Percentiles rank a stretch among this genome's conserved stretches.
Conservation (phyloP, 2,888 invertebrate species). For the Scrobipalpa costella region DNA sequence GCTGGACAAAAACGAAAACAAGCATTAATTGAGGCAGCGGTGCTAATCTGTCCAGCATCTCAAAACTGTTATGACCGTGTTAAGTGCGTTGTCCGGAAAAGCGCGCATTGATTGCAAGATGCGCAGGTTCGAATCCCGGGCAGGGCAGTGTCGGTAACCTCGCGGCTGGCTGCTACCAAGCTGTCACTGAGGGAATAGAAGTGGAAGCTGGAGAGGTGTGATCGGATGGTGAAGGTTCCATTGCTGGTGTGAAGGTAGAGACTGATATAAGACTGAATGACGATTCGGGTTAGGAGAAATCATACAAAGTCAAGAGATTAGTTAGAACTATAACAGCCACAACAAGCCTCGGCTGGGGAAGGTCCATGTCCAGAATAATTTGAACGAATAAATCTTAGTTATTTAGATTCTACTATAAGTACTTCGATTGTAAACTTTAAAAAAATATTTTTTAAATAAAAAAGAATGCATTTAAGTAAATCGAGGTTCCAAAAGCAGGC, state of each 20-base stretch:
- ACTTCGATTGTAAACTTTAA: no score
- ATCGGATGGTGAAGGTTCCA: conserved; percentile 33
- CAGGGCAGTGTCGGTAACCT: conserved; percentile 52
- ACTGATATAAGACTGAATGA: not conserved
- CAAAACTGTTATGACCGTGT: conserved; percentile 12
- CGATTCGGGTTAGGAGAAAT: no score
- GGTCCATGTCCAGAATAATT: no score
- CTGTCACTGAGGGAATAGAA: not conserved
- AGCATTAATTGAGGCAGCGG: not conserved
- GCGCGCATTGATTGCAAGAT: conserved; percentile 23
- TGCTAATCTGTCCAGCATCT: conserved; percentile 5
- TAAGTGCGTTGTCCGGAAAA: conserved; percentile 24
- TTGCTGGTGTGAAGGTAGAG: conserved; percentile 33
- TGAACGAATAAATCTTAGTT: no score
- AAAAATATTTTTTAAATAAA: no score
- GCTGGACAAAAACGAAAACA: not conserved
- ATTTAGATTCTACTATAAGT: no score
- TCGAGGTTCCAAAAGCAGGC: no score
- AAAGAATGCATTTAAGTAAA: no score
- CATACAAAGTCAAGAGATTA: no score
- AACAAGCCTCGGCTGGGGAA: no score
- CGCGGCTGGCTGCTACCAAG: conserved; percentile 41
- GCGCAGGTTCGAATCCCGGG: conserved; percentile 22
- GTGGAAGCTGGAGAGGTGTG: not conserved
- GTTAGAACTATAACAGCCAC: no score